These are phyloP conservation scores for Meloidogyne chitwoodi DNA, from an alignment of 1,140 invertebrate species.

Conservation along the genomic window DNA sequence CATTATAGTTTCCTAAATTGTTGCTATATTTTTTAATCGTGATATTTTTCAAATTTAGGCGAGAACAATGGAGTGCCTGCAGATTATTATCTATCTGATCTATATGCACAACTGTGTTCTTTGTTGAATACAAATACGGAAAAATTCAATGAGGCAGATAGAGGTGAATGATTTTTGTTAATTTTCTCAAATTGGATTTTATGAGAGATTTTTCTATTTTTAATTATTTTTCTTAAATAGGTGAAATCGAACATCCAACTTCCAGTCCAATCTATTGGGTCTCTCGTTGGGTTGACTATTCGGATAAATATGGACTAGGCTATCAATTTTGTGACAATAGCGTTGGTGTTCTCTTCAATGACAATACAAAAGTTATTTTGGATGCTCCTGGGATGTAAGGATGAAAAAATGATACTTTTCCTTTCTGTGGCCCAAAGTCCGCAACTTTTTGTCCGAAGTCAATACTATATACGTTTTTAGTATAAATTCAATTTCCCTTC, in stretches of 20 bases:
- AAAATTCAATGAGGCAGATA: constrained; percentile 30
- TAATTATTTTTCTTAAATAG: not conserved
- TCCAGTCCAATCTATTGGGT: constrained; percentile 41
- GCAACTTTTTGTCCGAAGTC: constrained; percentile 24
- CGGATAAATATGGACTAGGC: constrained; percentile 51
- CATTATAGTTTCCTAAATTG: no score
- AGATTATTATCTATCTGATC: constrained; percentile 29
- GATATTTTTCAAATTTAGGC: constrained; percentile 19
- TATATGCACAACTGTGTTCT: constrained; percentile 23
- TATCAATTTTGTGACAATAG: constrained; percentile 54
- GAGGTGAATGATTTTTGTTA: constrained; percentile 16
- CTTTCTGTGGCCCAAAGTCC: not conserved
- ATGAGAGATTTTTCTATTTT: not conserved
- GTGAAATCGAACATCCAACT: constrained; percentile 34
- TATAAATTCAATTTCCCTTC: no score
- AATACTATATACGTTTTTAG: no score
- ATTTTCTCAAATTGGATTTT: not conserved
- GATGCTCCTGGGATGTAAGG: constrained; percentile 38
- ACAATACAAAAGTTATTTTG: constrained; percentile 42
- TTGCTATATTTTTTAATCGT: no score
- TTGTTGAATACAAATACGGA: constrained; percentile 25
- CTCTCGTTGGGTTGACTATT: constrained; percentile 55
- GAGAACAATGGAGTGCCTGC: constrained; percentile 27
- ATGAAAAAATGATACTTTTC: not conserved
- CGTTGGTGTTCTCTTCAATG: constrained; percentile 53